A percentile compares a stretch with the other conserved stretches of the same genome.
Evolutionary conservation across 2,888 invertebrate species (phyloP).

Genomic region (Drosophila nr. fundita): DNA sequence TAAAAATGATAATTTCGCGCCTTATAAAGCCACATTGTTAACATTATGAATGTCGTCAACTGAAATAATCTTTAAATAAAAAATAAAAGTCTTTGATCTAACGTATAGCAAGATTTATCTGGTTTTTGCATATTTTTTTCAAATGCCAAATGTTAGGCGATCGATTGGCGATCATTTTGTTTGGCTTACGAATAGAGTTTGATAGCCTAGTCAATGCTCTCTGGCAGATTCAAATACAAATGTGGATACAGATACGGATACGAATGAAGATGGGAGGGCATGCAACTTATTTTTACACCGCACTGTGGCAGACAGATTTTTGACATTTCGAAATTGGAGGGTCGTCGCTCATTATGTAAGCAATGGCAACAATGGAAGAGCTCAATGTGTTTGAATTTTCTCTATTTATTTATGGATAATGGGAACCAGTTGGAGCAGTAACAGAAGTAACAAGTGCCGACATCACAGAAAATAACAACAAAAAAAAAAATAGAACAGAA

Average conservation of each 20-base stretch:
- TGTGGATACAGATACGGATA: slow-evolving; percentile 1
- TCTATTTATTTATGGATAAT: slow-evolving; percentile 61
- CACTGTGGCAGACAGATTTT: slow-evolving; percentile 47
- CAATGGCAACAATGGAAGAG: slow-evolving; percentile 51
- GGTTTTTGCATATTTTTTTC: slow-evolving; percentile 16
- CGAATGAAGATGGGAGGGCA: slow-evolving; percentile 44
- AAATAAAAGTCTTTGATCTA: not conserved
- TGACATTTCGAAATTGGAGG: slow-evolving; percentile 49
- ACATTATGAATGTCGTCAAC: not conserved
- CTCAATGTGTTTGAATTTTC: slow-evolving; percentile 58
- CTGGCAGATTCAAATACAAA: slow-evolving; percentile 10
- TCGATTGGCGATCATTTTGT: slow-evolving; percentile 33
- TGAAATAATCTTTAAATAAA: not conserved
- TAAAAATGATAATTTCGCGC: not conserved
- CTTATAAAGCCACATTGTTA: not conserved
- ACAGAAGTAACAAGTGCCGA: slow-evolving; percentile 47
- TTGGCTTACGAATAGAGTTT: slow-evolving; percentile 12
- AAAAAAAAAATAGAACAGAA: not conserved
- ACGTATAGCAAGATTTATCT: not conserved
- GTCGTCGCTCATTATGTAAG: slow-evolving; percentile 59
- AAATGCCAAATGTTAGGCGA: slow-evolving; percentile 47
- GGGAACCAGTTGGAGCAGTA: slow-evolving; percentile 55
- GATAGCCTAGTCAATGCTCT: slow-evolving; percentile 9
- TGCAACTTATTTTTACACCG: slow-evolving; percentile 53
- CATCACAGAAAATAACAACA: slow-evolving; percentile 1